Conservation (phyloP, 1,140 invertebrate species). For the Hestina assimilis region DNA sequence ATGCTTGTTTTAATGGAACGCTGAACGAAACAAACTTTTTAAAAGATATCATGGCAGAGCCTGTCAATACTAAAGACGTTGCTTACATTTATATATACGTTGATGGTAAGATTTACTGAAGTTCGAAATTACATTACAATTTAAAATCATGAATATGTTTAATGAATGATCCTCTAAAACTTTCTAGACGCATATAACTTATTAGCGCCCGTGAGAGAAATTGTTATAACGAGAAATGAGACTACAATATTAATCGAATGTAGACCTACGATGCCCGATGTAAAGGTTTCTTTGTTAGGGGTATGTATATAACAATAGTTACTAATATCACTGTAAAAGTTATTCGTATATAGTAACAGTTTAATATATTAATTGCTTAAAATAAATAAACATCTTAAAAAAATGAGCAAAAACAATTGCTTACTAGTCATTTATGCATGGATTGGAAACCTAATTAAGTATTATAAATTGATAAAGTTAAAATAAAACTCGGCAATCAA, state of each 20-base stretch:
- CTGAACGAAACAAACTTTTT: conserved; percentile 49
- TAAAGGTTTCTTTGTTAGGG: conserved; percentile 77
- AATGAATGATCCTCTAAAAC: conserved; percentile 24
- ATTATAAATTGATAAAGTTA: conserved; percentile 12
- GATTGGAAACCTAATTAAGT: conserved; percentile 24
- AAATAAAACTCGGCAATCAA: conserved; percentile 33
- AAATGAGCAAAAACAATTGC: conserved; percentile 31
- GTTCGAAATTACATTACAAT: neutral
- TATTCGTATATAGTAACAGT: neutral
- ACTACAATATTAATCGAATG: conserved; percentile 81
- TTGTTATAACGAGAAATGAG: conserved; percentile 64
- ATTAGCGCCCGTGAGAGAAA: conserved; percentile 70
- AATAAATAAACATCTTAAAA: neutral
- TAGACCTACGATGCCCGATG: conserved; percentile 83
- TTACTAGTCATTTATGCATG: conserved; percentile 42
- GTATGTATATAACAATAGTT: conserved; percentile 52
- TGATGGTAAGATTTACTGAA: conserved; percentile 76
- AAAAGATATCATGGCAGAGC: conserved; percentile 63
- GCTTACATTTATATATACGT: conserved; percentile 82
- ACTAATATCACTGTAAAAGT: neutral
- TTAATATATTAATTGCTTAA: conserved; percentile 18
- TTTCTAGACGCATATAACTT: conserved; percentile 78
- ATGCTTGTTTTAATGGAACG: conserved; percentile 78
- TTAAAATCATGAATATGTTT: neutral
- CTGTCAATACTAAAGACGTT: conserved; percentile 63